Base-by-base conservation (phyloP, 2,888 invertebrate species). In the Ophraella communa region DNA sequence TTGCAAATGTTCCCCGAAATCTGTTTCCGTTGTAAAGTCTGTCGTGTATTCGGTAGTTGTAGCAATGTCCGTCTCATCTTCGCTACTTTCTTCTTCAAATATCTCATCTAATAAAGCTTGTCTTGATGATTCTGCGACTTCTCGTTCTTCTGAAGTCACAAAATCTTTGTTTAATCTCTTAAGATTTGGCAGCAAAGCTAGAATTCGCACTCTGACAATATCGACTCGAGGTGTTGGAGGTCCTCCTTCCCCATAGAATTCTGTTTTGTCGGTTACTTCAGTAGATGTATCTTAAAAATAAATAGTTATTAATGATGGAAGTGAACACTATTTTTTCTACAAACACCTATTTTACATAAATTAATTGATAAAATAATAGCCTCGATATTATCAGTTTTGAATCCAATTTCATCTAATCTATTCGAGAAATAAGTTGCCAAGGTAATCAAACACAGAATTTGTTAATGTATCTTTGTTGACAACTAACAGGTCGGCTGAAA, bases 121-220 rank as follows among this genome's bases (percentile, higher is more conserved):
- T 21, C 67, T 71, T 3, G 71, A 68, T 27, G 76, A 67, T 27
- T 72, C 71, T 0, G 78, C 79, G 24, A 74, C 70, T 62, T 82
- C 85, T 80, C 83, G 81, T 75, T 87, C 87, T 58, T 86, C 85
- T 0, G 83, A 80, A 1, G 82, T 83, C 1, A 86, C 79, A 0
- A 74, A 67, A 4, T 76, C 76, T 76, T 89, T 89, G 72, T 89
- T 87, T 14, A 89, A 79, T 54, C 86, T 80, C 64, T 84, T 86
- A 17, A 89, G 78, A 47, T 82, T 78, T 0, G 86, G 86, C 55
- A 89, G 73, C 3, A 86, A 74, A 0, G 86, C 85, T 23, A 88
- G 67, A 1, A 87, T 71, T 23, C 85, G 68, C 7, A 76, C 64
- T 35, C 74, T 57, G 0, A 70, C 45, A 1, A 65, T 67, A 54